A percentile compares a stretch with the other conserved stretches of the same genome.
phyloP scores from a whole-genome alignment of 1,140 invertebrate species.

The Solenopsis fugax region DNA sequence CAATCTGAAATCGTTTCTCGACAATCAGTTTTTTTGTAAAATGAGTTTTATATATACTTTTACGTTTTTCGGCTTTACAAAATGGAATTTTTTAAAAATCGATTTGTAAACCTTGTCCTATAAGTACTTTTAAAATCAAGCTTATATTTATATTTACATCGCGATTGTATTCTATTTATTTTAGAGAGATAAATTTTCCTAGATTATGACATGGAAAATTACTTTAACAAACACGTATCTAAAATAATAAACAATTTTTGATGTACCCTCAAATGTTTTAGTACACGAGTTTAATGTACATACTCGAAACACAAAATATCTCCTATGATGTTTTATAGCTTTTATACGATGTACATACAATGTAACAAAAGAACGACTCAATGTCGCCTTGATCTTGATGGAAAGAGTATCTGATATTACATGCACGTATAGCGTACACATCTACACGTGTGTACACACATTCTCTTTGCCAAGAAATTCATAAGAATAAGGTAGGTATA shows the following conservation, averaged over 20 bases:
- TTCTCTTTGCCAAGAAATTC: constrained; percentile 62
- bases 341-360: constrained; percentile 28
- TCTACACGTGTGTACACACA: neutral
- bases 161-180: neutral
- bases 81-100: no score
- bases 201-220: neutral
- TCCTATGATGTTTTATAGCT: constrained; percentile 31
- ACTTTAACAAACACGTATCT: neutral
- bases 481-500: constrained; percentile 62
- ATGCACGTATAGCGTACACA: constrained; percentile 4
- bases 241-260: constrained; percentile 9
- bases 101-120: no score
- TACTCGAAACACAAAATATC: neutral
- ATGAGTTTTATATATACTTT: neutral
- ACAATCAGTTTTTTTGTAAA: neutral
- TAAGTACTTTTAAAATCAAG: no score
- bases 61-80: no score
- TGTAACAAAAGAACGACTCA: constrained; percentile 13
- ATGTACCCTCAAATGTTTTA: neutral
- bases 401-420: constrained; percentile 58
- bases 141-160: neutral
- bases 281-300: neutral
- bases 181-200: neutral
- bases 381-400: constrained; percentile 39
- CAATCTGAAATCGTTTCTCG: constrained; percentile 21